These are phyloP conservation scores for Chaetophractus vellerosus DNA, from an alignment of 2,797 vertebrate genomes.

Conservation along the genomic window DNA sequence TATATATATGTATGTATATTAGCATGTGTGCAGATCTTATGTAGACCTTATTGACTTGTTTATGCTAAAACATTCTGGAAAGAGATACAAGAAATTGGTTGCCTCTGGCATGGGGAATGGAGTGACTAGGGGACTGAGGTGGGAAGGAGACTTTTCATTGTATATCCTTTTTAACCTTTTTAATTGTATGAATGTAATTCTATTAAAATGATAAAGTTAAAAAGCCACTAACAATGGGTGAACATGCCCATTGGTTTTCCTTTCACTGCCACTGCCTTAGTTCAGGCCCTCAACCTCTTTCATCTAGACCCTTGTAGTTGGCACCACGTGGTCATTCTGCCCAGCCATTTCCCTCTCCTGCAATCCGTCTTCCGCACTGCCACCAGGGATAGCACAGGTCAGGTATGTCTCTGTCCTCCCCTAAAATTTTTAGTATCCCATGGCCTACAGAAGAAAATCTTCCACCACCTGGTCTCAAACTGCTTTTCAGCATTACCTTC, in stretches of 20 bases:
- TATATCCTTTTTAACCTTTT: conserved; percentile 38
- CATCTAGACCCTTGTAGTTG: background rate
- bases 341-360: background rate
- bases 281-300: background rate
- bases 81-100: background rate
- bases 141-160: conserved; percentile 34
- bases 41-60: background rate
- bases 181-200: background rate
- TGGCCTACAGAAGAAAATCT: background rate
- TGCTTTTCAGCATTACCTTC: conserved; percentile 23
- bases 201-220: conserved; percentile 40
- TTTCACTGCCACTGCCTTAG: background rate
- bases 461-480: background rate
- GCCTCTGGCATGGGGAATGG: background rate
- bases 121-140: background rate
- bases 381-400: background rate
- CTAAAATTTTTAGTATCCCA: background rate
- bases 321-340: background rate
- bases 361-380: background rate
- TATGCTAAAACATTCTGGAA: conserved; percentile 8
- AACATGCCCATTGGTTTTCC: background rate
- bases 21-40: background rate
- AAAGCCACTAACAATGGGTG: background rate
- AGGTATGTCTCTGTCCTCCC: background rate
- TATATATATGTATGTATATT: background rate